Evolutionary conservation across 2,888 invertebrate genomes (phyloP), one percentile per base, ranked within the genome.

Genomic region (Eurytoma californica): DNA sequence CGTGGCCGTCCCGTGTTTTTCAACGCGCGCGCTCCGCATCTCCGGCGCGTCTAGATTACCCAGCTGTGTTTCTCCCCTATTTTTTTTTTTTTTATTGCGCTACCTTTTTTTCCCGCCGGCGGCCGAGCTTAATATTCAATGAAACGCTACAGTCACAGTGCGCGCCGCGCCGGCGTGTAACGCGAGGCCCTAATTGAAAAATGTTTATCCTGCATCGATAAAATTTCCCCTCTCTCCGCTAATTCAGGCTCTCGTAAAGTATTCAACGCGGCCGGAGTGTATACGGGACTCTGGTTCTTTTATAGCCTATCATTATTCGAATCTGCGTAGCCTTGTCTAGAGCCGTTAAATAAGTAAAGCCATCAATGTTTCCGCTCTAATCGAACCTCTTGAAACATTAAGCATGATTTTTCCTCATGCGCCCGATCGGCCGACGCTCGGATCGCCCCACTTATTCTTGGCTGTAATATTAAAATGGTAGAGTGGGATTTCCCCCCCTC

Each of bases 11-110:
- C 24, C 16, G 18, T 66, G 16, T 66, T 73, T 66, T 73, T 57
- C 14, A 39, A 4, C 28, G 51, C 47, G 18, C 3, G 16, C 68
- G 9, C 18, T 12, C 20, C n/a, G 28, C 3, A 72, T 39, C 47
- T 63, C 61, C 20, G 18, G 20, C 30, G 20, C 14, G 72, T 16
- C 47, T 63, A 72, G 63, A 65, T 72, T 72, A 63, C 9, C 55
- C 49, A 18, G 39, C 28, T 53, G 39, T 55, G 28, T 24, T 30
- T 18, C n/a, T 49, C 14, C 18, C 24, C 16, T 65, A 20, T 72
- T 72, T 51, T 69, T 47, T 47, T 47, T 47, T 13, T 18, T 58
- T 70, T 70, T 47, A 49, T 28, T 16, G 14, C 69, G 18, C 47
- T 61, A 47, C 18, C 30, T 47, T 18, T n/a, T 16, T 30, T 24